These are phyloP conservation scores for Brassicogethes aeneus DNA, from an alignment of 2,888 invertebrate species.

Conservation along the genomic window DNA sequence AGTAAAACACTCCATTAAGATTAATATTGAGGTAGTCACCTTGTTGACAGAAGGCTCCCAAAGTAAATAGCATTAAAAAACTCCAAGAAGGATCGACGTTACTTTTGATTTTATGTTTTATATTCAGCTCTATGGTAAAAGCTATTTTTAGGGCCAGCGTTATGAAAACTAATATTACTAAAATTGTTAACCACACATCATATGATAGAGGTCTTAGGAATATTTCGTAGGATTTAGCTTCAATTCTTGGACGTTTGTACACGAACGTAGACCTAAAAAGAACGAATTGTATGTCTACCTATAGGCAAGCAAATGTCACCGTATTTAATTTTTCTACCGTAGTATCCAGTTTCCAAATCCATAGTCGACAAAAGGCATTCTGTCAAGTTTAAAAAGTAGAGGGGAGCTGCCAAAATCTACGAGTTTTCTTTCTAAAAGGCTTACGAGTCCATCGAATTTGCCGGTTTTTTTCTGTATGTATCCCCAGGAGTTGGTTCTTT, in stretches of 20 bases:
- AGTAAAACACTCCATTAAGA: too few relatives aligned
- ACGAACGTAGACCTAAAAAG: conserved; percentile 52
- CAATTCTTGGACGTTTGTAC: conserved; percentile 57
- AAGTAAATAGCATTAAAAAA: conserved; percentile 39
- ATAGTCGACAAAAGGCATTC: conserved; percentile 40
- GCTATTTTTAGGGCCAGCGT: conserved; percentile 25
- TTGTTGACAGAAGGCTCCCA: conserved; percentile 36
- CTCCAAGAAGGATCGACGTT: conserved; percentile 40
- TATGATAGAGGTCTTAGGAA: conserved; percentile 54
- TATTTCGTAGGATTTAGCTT: conserved; percentile 49
- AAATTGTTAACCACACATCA: conserved; percentile 48
- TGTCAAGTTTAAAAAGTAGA: conserved; percentile 54
- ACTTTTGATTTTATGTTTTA: conserved; percentile 8
- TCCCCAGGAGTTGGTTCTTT: conserved; percentile 53
- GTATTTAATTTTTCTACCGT: too few relatives aligned
- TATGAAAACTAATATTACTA: conserved; percentile 20
- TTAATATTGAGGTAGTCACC: too few relatives aligned
- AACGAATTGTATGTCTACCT: background rate
- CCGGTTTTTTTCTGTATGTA: conserved; percentile 46
- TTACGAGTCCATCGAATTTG: conserved; percentile 57
- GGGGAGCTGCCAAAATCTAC: conserved; percentile 62
- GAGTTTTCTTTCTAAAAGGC: conserved; percentile 43
- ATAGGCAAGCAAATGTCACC: background rate
- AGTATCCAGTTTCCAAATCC: conserved; percentile 53
- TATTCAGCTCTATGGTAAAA: conserved; percentile 19